These are phyloP conservation scores for Carcharodon carcharias DNA, from an alignment of 2,797 vertebrate species.

Conservation along the genomic window DNA sequence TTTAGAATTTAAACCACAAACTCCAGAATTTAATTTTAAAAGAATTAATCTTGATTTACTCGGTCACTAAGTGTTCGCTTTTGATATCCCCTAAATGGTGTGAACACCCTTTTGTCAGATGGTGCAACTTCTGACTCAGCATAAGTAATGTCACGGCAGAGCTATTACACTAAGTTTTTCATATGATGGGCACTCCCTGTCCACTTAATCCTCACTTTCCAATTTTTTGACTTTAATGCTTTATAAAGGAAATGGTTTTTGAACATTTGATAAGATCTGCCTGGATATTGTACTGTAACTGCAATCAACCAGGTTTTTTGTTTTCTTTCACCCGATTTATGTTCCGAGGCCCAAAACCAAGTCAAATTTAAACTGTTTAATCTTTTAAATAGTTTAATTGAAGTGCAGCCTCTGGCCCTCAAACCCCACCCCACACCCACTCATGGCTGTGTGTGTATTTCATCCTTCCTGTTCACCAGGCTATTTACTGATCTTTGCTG, in stretches of 20 bases:
- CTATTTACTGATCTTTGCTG: background rate
- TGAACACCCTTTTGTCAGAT: no score
- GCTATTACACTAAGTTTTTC: background rate
- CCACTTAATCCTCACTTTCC: background rate
- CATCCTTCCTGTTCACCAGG: background rate
- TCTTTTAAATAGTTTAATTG: background rate
- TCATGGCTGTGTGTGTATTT: background rate
- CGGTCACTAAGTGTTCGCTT: no score
- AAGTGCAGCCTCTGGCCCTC: background rate
- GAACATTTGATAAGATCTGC: background rate
- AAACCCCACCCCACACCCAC: background rate
- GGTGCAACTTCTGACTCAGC: background rate
- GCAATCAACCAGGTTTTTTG: background rate
- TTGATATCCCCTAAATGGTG: no score
- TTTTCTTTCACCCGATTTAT: background rate
- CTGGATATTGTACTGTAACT: background rate
- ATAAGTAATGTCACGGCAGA: background rate
- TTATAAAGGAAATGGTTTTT: background rate
- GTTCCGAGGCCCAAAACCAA: background rate
- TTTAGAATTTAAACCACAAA: no score
- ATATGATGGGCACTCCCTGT: background rate
- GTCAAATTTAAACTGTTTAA: background rate
- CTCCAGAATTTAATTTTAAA: no score
- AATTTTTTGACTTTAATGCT: background rate
- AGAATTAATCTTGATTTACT: no score